These are phyloP conservation scores for Epinephelus coioides DNA, from an alignment of 2,797 vertebrate species.

Conservation along the genomic window DNA sequence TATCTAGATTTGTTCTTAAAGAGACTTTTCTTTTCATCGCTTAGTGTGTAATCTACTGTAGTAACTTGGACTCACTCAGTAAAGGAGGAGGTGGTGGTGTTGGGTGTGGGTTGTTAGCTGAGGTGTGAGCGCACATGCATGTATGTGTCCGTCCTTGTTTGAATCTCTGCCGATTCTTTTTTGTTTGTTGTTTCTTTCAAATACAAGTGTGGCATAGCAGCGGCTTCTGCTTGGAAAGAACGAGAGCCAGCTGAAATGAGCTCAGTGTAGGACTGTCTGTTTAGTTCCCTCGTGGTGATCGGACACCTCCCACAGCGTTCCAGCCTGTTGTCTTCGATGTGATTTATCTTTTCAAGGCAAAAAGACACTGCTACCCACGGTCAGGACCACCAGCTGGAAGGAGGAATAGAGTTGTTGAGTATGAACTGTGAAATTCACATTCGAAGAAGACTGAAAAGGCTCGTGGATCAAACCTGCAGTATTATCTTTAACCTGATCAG, in stretches of 20 bases:
- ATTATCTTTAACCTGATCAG: constrained; percentile 52
- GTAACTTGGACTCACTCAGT: constrained; percentile 31
- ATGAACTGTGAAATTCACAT: constrained; percentile 74
- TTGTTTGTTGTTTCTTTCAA: not conserved
- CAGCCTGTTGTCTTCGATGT: constrained; percentile 50
- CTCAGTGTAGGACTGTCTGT: constrained; percentile 55
- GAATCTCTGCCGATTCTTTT: constrained; percentile 39
- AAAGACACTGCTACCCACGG: constrained; percentile 61
- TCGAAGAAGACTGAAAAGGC: constrained; percentile 46
- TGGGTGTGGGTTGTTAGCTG: constrained; percentile 66
- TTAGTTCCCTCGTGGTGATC: constrained; percentile 42
- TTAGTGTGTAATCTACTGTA: constrained; percentile 46
- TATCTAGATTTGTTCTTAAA: constrained; percentile 51
- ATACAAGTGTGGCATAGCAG: constrained; percentile 51
- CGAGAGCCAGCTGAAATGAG: constrained; percentile 58
- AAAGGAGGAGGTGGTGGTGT: constrained; percentile 37
- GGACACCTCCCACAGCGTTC: constrained; percentile 60
- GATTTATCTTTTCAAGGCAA: constrained; percentile 55
- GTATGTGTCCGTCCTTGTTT: constrained; percentile 66
- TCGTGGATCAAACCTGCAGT: constrained; percentile 56
- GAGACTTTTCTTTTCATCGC: constrained; percentile 35
- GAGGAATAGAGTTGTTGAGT: constrained; percentile 31
- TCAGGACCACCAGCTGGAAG: constrained; percentile 60
- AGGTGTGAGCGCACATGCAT: constrained; percentile 75
- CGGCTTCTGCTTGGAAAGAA: constrained; percentile 47